Evolutionary conservation across 2,113 vertebrate genomes (phyloP).

Genomic region (Gobius niger): DNA sequence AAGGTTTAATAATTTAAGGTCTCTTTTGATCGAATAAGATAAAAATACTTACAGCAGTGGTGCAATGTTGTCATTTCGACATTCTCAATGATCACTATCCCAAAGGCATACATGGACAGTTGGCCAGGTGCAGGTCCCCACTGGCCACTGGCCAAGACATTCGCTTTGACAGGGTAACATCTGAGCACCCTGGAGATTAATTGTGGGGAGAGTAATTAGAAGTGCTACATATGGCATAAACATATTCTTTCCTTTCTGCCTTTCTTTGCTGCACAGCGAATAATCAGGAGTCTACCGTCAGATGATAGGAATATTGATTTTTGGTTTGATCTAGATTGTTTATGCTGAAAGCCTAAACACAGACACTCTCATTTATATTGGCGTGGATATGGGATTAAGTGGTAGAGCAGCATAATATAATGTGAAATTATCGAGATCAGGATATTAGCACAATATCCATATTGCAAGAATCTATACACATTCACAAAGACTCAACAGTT

Average conservation of each 20-base stretch:
- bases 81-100: constrained; percentile 16
- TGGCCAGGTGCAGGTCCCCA: constrained; percentile 18
- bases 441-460: too few relatives aligned
- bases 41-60: background rate
- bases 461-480: too few relatives aligned
- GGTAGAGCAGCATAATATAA: too few relatives aligned
- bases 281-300: background rate
- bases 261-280: background rate
- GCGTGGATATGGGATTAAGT: too few relatives aligned
- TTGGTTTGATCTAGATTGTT: background rate
- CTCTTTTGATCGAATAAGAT: too few relatives aligned
- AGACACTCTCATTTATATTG: too few relatives aligned
- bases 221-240: constrained; percentile 16
- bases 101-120: constrained; percentile 7
- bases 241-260: background rate
- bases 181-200: constrained; percentile 43
- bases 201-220: constrained; percentile 28
- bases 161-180: constrained; percentile 26
- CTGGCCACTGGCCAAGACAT: constrained; percentile 35
- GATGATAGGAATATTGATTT: background rate
- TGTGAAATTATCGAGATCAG: too few relatives aligned
- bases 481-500: too few relatives aligned
- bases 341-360: background rate
- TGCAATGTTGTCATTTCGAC: background rate
- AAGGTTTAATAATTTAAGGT: too few relatives aligned